Percentiles rank a stretch among this genome's conserved stretches.
Conservation (phyloP, 2,113 vertebrate genomes). For the Proterorhinus semilunaris region DNA sequence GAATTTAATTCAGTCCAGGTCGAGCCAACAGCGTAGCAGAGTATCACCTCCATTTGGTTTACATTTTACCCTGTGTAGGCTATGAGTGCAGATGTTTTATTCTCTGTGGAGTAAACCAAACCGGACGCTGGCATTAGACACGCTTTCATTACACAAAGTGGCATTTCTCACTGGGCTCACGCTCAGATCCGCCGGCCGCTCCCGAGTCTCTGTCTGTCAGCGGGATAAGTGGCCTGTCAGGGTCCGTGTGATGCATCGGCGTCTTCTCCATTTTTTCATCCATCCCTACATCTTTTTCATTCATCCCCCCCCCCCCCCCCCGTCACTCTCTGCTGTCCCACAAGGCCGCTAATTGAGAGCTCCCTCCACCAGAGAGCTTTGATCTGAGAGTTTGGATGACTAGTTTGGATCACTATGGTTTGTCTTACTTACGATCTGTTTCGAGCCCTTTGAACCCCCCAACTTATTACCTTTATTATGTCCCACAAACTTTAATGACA, state of each 20-base stretch:
- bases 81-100: constrained; percentile 19
- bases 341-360: constrained; percentile 50
- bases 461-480: constrained; percentile 11
- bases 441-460: constrained; percentile 5
- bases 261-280: constrained; percentile 13
- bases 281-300: background rate
- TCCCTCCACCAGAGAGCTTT: constrained; percentile 33
- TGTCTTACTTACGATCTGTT: constrained; percentile 28
- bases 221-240: constrained; percentile 68
- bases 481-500: background rate
- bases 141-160: constrained; percentile 62
- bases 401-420: constrained; percentile 31
- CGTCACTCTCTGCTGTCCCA: constrained; percentile 17
- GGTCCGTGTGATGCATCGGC: constrained; percentile 57
- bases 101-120: constrained; percentile 29
- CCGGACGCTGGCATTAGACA: constrained; percentile 28
- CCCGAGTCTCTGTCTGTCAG: constrained; percentile 61
- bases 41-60: constrained; percentile 1
- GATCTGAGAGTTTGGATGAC: constrained; percentile 51
- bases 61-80: background rate
- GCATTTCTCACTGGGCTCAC: constrained; percentile 37
- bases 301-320: constrained; percentile 11
- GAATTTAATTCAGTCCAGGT: background rate
- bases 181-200: constrained; percentile 58
- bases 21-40: constrained; percentile 3